These are phyloP conservation scores for Cairina moschata DNA, from an alignment of 2,113 vertebrate genomes.

Conservation along the genomic window DNA sequence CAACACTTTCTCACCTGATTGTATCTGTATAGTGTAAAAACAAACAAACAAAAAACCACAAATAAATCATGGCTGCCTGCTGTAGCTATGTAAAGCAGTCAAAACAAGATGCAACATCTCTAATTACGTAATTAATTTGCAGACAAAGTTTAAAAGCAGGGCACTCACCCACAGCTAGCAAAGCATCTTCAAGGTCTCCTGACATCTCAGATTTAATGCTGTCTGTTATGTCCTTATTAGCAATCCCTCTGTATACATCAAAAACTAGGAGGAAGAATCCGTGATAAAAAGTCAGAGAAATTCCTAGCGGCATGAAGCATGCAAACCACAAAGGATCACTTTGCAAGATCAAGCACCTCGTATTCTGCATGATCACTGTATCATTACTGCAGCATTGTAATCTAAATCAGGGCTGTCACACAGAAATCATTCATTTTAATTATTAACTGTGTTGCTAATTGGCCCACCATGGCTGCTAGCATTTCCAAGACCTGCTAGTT, in stretches of 20 bases:
- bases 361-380: background rate
- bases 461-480: background rate
- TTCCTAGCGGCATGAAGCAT: background rate
- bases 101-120: background rate
- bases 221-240: slow-evolving; percentile 89
- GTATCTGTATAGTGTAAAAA: background rate
- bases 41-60: background rate
- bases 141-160: background rate
- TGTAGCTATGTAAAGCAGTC: background rate
- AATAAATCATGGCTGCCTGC: background rate
- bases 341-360: slow-evolving; percentile 1
- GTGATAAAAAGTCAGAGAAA: background rate
- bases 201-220: slow-evolving; percentile 98
- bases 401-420: background rate
- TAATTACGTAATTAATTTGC: background rate
- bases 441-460: slow-evolving; percentile 1
- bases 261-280: slow-evolving; percentile 81
- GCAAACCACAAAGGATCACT: background rate
- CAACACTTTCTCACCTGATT: background rate
- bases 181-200: slow-evolving; percentile 88
- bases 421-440: background rate
- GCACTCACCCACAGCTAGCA: slow-evolving; percentile 91
- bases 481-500: background rate
- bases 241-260: slow-evolving; percentile 87
- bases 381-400: background rate